Evolutionary conservation across 2,888 invertebrate genomes (phyloP), one percentile per base, ranked within the genome.

Genomic region (Lampropteryx suffumata): DNA sequence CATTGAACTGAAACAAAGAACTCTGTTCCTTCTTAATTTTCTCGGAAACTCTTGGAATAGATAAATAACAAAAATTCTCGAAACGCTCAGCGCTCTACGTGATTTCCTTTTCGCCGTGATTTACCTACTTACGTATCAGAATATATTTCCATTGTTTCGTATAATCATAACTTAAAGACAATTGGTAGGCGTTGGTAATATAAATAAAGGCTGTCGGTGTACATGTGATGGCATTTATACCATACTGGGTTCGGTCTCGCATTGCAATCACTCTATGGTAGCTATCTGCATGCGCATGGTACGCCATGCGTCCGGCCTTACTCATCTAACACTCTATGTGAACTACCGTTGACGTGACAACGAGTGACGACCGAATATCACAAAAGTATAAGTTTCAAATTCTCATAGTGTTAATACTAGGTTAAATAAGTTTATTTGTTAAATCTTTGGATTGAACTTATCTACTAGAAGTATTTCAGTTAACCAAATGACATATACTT

Each of bases 191-290:
- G 82, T 80, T 78, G 72, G 82, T 84, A 85, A 78, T 78, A 73
- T 85, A 81, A 83, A 85, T 80, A 82, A 73, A 73, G 71, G 60
- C 65, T 56, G 62, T 65, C 73, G 71, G 73, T 71, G 70, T 74
- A 71, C 73, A 76, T 79, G 81, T 80, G 80, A 84, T 82, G 88
- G 87, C 77, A 87, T 88, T 87, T 83, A 85, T 86, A 82, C 88
- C 87, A 82, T 83, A 84, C 76, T 67, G 65, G 82, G 78, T 60
- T 67, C 66, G 78, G 76, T 84, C 85, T 82, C 75, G 87, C 78
- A 88, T 88, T 79, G 84, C 84, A 80, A 88, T 82, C 84, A 82
- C 79, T 81, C 59, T 62, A 69, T 61, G 57, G 58, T 62, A 69
- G 69, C 73, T 77, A 87, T 87, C 85, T 82, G 82, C 86, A 88